Conservation (phyloP, 2,797 vertebrate species). For the Picus viridis region DNA sequence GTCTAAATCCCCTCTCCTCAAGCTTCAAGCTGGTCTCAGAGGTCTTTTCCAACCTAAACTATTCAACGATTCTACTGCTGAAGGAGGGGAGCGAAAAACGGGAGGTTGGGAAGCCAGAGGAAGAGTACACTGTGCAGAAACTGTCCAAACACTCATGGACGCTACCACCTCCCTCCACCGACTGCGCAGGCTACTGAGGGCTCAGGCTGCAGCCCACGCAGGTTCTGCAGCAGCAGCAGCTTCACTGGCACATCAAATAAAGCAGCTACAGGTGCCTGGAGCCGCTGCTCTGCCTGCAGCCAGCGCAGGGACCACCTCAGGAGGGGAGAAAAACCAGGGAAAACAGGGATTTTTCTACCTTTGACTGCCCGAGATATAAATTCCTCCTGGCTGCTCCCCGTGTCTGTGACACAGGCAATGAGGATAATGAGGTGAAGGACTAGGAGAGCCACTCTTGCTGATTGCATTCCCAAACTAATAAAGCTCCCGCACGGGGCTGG, state of each 20-base stretch:
- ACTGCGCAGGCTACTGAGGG: slow-evolving; percentile 80
- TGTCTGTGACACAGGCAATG: not conserved
- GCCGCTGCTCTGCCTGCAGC: not conserved
- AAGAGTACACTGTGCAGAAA: slow-evolving; percentile 71
- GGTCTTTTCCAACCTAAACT: too few relatives aligned
- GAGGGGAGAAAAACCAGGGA: not conserved
- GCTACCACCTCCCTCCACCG: slow-evolving; percentile 78
- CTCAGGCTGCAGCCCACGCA: slow-evolving; percentile 74
- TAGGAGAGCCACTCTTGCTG: slow-evolving; percentile 38
- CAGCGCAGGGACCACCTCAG: not conserved
- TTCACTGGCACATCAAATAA: slow-evolving; percentile 68
- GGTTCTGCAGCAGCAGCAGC: slow-evolving; percentile 60
- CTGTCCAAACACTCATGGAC: slow-evolving; percentile 83
- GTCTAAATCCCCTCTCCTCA: too few relatives aligned
- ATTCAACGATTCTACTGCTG: not conserved
- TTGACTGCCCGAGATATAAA: not conserved
- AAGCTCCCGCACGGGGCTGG: not conserved
- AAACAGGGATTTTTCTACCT: not conserved
- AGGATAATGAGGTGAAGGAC: slow-evolving; percentile 34
- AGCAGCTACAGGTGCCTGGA: slow-evolving; percentile 64
- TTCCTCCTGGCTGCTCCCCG: slow-evolving; percentile 6
- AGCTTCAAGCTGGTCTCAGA: too few relatives aligned
- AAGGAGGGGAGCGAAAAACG: not conserved
- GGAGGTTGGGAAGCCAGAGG: slow-evolving; percentile 50
- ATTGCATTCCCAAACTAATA: slow-evolving; percentile 43